These are phyloP conservation scores for Halcyon leucocephala DNA, from an alignment of 2,797 vertebrate species.

Conservation along the genomic window DNA sequence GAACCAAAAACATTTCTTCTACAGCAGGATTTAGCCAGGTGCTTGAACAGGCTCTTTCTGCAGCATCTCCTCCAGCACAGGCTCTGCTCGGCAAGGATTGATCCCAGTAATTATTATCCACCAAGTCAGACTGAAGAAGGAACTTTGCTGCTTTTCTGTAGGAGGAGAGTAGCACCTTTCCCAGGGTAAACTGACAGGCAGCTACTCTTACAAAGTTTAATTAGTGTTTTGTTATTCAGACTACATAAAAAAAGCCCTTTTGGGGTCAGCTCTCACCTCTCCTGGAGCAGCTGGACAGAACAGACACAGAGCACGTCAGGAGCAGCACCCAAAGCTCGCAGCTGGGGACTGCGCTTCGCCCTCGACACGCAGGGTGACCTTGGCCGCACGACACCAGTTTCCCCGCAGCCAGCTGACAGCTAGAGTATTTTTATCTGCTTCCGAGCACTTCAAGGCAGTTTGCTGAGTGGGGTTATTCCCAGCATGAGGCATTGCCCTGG, in stretches of 20 bases:
- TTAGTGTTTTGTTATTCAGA: rapidly evolving
- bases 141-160: background rate
- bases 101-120: background rate
- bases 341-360: rapidly evolving
- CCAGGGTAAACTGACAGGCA: rapidly evolving
- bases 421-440: background rate
- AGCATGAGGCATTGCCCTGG: rapidly evolving
- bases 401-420: background rate
- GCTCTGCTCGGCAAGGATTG: background rate
- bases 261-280: background rate
- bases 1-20: background rate
- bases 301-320: background rate
- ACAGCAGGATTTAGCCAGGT: rapidly evolving
- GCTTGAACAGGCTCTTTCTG: rapidly evolving
- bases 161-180: rapidly evolving
- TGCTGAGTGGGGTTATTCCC: background rate
- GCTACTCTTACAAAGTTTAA: background rate
- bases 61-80: background rate
- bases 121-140: rapidly evolving
- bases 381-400: rapidly evolving
- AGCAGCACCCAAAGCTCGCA: background rate
- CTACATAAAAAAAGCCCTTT: background rate
- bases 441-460: background rate
- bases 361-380: rapidly evolving
- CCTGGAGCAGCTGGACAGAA: rapidly evolving